phyloP scores from a whole-genome alignment of 2,797 vertebrate species.

The Gobio occitaniae region DNA sequence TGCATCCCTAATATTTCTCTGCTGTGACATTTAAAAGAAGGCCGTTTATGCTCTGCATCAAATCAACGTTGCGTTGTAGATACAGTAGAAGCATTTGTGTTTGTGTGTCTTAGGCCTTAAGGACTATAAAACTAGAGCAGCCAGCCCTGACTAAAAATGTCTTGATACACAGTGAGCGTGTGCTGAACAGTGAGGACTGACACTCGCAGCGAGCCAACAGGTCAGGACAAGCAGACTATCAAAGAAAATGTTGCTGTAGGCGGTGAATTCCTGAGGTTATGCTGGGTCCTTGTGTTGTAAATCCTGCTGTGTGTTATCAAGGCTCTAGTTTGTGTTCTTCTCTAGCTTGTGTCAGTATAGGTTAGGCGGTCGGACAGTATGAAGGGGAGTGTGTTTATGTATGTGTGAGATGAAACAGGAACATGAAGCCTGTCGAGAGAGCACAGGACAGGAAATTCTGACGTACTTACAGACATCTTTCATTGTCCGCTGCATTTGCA shows the following conservation, averaged over 20 bases:
- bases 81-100: not conserved
- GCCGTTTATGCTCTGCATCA: not conserved
- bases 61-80: not conserved
- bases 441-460: slow-evolving; percentile 14
- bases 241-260: slow-evolving; percentile 20
- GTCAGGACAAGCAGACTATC: slow-evolving; percentile 23
- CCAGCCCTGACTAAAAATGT: not conserved
- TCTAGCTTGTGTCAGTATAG: not conserved
- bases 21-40: not conserved
- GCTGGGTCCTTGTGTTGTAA: slow-evolving; percentile 11
- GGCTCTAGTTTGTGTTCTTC: not conserved
- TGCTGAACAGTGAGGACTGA: slow-evolving; percentile 8
- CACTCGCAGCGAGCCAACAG: not conserved
- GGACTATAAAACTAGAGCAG: not conserved
- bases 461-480: not conserved
- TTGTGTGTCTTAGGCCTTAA: not conserved
- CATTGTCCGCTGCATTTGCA: not conserved
- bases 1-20: not conserved
- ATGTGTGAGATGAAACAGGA: slow-evolving; percentile 5
- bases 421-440: not conserved
- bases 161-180: not conserved
- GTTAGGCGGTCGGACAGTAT: not conserved
- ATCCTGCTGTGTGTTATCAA: not conserved
- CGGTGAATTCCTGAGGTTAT: slow-evolving; percentile 5
- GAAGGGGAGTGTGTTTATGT: slow-evolving; percentile 11